These are phyloP conservation scores for Onthophagus sagittarius DNA, from an alignment of 2,888 invertebrate genomes.

Conservation along the genomic window DNA sequence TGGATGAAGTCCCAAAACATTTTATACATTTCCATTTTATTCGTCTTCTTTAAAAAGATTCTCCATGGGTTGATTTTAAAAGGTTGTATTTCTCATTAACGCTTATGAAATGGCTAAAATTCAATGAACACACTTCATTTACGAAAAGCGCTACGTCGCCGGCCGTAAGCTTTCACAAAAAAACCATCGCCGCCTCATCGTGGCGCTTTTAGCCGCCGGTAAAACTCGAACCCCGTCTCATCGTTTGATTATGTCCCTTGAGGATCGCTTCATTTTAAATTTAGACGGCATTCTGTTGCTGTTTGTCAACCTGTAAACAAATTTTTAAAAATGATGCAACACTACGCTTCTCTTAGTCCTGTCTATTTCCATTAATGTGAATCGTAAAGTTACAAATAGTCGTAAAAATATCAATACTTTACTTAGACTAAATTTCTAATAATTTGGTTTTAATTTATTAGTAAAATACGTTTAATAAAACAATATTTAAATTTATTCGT, in stretches of 20 bases:
- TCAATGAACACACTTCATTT: background rate
- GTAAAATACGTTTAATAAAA: no score
- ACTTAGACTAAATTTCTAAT: no score
- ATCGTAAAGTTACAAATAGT: background rate
- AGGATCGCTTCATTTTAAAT: background rate
- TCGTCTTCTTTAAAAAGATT: background rate
- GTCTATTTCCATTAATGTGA: constrained; percentile 1
- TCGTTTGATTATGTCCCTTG: constrained; percentile 5
- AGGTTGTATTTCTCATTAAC: background rate
- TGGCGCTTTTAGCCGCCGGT: background rate
- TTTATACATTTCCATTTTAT: no score
- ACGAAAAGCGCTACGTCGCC: background rate
- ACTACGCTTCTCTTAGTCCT: background rate
- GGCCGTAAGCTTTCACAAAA: background rate
- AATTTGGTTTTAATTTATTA: no score
- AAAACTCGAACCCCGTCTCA: background rate
- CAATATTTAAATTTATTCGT: no score
- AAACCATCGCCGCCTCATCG: background rate
- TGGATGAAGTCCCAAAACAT: no score
- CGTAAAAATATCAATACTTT: background rate
- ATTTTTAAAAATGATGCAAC: background rate
- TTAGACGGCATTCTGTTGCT: constrained; percentile 4
- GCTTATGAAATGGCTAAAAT: background rate
- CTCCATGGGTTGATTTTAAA: background rate
- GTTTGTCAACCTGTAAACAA: background rate